Base-by-base conservation (phyloP, 2,888 invertebrate species). In the Oscheius sp. region DNA sequence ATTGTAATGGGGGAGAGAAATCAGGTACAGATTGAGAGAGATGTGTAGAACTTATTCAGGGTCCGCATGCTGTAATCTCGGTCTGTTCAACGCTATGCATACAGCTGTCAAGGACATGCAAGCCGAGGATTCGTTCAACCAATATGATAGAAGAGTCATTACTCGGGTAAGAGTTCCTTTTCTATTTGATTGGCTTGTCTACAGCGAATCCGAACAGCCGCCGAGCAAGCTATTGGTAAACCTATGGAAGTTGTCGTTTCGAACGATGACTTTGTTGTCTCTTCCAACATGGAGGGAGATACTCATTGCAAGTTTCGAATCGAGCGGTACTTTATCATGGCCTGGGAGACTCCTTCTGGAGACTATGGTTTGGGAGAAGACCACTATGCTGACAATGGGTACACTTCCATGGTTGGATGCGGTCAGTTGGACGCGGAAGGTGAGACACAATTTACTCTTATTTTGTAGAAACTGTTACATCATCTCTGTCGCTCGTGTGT, bases 51-150 rank as follows among this genome's bases (percentile, higher is more conserved):
- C 4, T 37, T 37, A 35, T 60, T 51, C 35, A 77, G 81, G 81
- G 13, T 81, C 81, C 33, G 62, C 50, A 47, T 81, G 81, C 42
- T 81, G 81, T 35, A 77, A 74, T 75, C 51, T 81, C 73, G 76
- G 70, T 7, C 53, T 81, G 13, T 81, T 81, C 75, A 76, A 79
- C 29, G 76, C 78, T 1, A 79, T 81, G 81, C 63, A 79, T 51
- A 51, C 74, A n/a, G 75, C 74, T 50, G 77, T 78, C 55, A 65
- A 77, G 29, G 48, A 59, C 7, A 71, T 76, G 35, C 58, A 76
- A 1, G 59, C 53, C 2, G 55, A 62, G 1, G 60, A 72, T 1
- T 74, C 74, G 2, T 79, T 79, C 51, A 76, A 79, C 63, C 77
- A 76, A 7, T 79, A 78, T 50, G 76, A 81, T 32, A 68, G 76